Evolutionary conservation across 2,113 vertebrate genomes (phyloP).

Genomic region (Coptodon bakossiorum): DNA sequence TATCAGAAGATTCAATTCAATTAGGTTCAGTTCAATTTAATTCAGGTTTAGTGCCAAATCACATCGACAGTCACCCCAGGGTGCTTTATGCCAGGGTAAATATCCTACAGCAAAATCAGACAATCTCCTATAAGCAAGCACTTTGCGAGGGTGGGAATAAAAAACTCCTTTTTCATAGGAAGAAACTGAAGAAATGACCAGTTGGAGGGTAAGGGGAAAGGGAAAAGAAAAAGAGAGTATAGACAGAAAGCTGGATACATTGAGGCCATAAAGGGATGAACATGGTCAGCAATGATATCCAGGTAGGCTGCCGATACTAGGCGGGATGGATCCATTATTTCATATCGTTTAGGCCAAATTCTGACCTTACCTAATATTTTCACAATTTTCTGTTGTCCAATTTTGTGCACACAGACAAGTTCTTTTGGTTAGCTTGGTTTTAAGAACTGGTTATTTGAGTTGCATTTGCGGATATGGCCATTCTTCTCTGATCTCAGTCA

Average conservation of each 20-base stretch:
- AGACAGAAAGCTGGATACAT: not conserved
- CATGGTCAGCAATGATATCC: not conserved
- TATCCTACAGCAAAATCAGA: not conserved
- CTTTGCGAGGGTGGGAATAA: not conserved
- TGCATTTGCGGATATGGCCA: not conserved
- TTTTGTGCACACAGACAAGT: not conserved
- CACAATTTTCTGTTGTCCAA: not conserved
- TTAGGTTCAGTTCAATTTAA: not conserved
- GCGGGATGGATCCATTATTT: not conserved
- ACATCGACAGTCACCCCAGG: not conserved
- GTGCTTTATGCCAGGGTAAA: not conserved
- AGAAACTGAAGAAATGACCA: not conserved
- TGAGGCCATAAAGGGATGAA: not conserved
- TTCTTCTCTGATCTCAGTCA: not conserved
- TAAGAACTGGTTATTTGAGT: not conserved
- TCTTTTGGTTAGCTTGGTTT: not conserved
- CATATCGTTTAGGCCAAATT: not conserved
- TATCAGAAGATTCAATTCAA: not conserved
- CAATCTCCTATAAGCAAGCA: not conserved
- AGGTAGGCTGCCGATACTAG: not conserved
- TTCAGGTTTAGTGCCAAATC: not conserved
- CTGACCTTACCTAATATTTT: not conserved
- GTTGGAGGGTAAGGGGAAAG: not conserved
- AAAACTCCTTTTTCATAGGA: not conserved
- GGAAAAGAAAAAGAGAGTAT: not conserved